Evolutionary conservation across 2,888 invertebrate genomes (phyloP).

Genomic region (Perizoma flavofasciatum): DNA sequence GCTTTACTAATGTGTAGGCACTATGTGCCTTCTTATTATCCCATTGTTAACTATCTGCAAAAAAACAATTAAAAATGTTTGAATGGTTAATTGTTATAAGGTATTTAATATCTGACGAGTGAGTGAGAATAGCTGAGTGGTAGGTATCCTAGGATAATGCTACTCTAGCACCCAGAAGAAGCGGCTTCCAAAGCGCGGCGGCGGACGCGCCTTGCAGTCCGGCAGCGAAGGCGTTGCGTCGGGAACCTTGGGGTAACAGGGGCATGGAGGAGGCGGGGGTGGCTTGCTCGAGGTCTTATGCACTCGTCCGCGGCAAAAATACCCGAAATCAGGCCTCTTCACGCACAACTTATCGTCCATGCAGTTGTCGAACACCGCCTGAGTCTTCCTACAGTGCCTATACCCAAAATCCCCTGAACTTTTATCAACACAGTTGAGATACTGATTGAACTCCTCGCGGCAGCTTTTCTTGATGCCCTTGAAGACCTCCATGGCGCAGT

Average conservation of each 20-base stretch:
- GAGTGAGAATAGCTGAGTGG: neutral
- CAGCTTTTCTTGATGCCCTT: slow-evolving; percentile 92
- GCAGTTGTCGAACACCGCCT: slow-evolving; percentile 92
- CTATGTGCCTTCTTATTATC: neutral
- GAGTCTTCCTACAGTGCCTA: slow-evolving; percentile 91
- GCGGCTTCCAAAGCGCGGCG: slow-evolving; percentile 86
- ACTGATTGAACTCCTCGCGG: slow-evolving; percentile 91
- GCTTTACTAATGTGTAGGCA: no score
- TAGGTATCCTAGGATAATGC: neutral
- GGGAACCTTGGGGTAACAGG: slow-evolving; percentile 82
- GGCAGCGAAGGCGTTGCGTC: slow-evolving; percentile 87
- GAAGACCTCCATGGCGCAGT: slow-evolving; percentile 93
- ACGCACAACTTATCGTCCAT: slow-evolving; percentile 90
- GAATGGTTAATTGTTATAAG: slow-evolving; percentile 17
- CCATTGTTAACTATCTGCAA: slow-evolving; percentile 18
- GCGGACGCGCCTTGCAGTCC: slow-evolving; percentile 81
- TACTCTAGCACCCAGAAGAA: slow-evolving; percentile 78
- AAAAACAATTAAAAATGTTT: slow-evolving; percentile 5
- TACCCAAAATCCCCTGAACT: slow-evolving; percentile 87
- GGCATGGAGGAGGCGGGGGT: slow-evolving; percentile 80
- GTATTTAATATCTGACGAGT: neutral
- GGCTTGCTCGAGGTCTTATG: slow-evolving; percentile 83
- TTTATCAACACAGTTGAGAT: slow-evolving; percentile 89
- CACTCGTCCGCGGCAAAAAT: slow-evolving; percentile 89
- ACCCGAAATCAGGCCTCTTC: slow-evolving; percentile 91